Evolutionary conservation across 2,888 invertebrate species (phyloP), one percentile per base, ranked within the genome.

Genomic region (Epirrhoe alternata): DNA sequence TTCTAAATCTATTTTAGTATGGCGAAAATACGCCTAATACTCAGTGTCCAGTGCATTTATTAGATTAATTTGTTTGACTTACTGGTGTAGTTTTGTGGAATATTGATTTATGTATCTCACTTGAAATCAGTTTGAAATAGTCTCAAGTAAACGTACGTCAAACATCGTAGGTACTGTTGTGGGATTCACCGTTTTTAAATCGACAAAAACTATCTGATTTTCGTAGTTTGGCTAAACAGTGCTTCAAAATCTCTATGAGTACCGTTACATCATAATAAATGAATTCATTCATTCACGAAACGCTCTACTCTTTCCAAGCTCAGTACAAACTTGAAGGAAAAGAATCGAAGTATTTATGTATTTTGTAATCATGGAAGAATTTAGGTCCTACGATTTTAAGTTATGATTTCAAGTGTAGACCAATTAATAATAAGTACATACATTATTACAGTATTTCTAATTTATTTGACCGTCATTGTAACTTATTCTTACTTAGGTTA

Each of bases 1-100:
- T 77, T 78, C 86, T 87, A 87, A 86, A 86, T 78, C 0, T 64
- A 79, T 86, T 82, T 89, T 86, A 88, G 86, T 85, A 74, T 83
- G 84, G 80, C 72, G 86, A 86, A 86, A 85, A 85, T 69, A 78
- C 73, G 76, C 79, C 81, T 82, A 81, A 86, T 87, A 86, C 85
- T 87, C 84, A 83, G 76, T 74, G 74, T 80, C 80, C 82, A 82
- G 70, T 82, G 86, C 86, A 86, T 87, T 83, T 84, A 80, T 71
- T 79, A 81, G 76, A 69, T 68, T 70, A 64, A 72, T 66, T 66
- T 70, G 69, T 65, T 42, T 65, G 35, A 47, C 38, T 35, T 54
- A 12, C 47, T 57, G 24, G 24, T 24, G 33, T 56, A 16, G 12
- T 35, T 58, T 38, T 24, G 33, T 50, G 35, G 17, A 59, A 59